Evolutionary conservation across 2,113 vertebrate species (phyloP).

Genomic region (Chaenogobius annularis): DNA sequence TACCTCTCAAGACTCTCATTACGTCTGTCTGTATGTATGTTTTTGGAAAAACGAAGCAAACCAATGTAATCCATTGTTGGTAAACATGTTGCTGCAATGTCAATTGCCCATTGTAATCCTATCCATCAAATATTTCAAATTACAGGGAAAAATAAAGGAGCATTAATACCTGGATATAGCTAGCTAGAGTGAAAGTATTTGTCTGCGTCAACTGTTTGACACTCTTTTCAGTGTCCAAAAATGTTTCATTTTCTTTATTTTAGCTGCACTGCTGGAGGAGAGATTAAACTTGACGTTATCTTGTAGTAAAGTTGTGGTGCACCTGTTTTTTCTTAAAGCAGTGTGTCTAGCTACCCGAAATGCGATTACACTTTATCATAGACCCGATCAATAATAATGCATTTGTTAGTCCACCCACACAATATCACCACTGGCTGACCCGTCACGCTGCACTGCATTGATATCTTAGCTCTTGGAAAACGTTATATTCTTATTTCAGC

Average conservation of each 20-base stretch:
- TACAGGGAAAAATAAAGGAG: neutral
- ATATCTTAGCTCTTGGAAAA: neutral
- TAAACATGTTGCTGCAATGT: no score
- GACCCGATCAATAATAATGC: neutral
- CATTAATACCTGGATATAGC: neutral
- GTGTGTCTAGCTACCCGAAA: neutral
- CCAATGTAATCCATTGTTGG: no score
- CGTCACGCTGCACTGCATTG: neutral
- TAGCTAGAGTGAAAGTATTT: neutral
- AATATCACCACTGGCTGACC: neutral
- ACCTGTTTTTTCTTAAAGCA: neutral
- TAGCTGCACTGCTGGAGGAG: neutral
- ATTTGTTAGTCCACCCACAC: conserved; percentile 10
- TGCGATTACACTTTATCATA: conserved; percentile 1
- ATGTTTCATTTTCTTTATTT: neutral
- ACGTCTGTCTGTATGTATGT: no score
- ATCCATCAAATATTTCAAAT: no score
- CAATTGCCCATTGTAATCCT: no score
- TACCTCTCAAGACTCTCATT: no score
- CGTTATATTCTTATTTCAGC: neutral
- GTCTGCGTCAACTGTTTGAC: neutral
- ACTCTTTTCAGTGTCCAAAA: neutral
- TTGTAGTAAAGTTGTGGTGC: neutral
- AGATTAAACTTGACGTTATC: neutral
- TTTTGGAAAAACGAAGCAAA: no score